A percentile compares a stretch with the other conserved stretches of the same genome.
phyloP scores from a whole-genome alignment of 2,113 vertebrate species.

The Uria lomvia region DNA sequence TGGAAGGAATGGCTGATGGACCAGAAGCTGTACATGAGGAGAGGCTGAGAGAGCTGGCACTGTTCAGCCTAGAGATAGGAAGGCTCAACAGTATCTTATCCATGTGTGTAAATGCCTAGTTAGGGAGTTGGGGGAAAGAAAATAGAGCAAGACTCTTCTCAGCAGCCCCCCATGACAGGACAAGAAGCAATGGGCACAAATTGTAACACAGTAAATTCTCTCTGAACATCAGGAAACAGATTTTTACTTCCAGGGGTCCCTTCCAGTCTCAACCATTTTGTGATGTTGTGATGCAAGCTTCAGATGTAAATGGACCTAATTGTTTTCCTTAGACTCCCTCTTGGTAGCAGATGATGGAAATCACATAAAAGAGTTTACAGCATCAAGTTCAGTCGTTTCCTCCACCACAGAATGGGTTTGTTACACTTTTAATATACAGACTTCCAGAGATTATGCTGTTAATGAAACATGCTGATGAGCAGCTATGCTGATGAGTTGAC shows the following conservation, averaged over 20 bases:
- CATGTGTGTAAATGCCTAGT: background rate
- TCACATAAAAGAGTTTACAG: background rate
- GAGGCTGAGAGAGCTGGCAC: background rate
- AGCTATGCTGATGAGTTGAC: background rate
- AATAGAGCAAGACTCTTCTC: background rate
- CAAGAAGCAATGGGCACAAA: background rate
- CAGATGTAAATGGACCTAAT: background rate
- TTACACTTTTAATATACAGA: background rate
- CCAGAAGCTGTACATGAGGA: background rate
- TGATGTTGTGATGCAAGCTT: background rate
- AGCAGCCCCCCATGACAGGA: background rate
- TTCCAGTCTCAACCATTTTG: background rate
- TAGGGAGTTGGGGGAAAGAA: background rate
- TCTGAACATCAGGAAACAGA: background rate
- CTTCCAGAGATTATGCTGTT: background rate
- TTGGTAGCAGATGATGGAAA: background rate
- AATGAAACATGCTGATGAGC: constrained; percentile 10
- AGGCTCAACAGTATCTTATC: background rate
- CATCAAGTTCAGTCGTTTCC: background rate
- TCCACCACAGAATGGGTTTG: background rate
- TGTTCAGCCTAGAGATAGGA: background rate
- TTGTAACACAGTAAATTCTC: background rate
- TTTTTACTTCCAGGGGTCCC: background rate
- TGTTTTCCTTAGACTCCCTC: background rate
- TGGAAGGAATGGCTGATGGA: background rate